Conservation (phyloP, 2,888 invertebrate genomes). For the Lordiphosa fenestrarum region DNA sequence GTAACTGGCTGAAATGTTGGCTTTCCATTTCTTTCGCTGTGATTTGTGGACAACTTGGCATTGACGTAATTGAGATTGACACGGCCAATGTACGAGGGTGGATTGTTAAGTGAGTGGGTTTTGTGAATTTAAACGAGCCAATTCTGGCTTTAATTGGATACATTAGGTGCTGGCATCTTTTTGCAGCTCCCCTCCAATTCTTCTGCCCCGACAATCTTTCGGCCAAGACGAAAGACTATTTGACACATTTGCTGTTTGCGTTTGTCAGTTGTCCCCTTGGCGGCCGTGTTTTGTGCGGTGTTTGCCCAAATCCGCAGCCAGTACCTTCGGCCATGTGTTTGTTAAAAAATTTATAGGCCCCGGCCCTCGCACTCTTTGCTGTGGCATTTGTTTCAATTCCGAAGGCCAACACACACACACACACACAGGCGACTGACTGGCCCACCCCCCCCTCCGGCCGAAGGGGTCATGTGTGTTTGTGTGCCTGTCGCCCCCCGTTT, state of each 20-base stretch:
- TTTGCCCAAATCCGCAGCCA: conserved; percentile 33
- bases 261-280: conserved; percentile 62
- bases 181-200: no score
- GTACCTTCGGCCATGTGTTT: conserved; percentile 59
- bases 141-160: no score
- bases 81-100: conserved; percentile 21
- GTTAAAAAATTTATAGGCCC: conserved; percentile 72
- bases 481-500: conserved; percentile 53
- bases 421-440: no score
- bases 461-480: conserved; percentile 9
- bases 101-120: neutral
- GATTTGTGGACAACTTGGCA: conserved; percentile 22
- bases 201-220: no score
- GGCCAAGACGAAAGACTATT: neutral
- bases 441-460: neutral
- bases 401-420: conserved; percentile 16
- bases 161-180: no score
- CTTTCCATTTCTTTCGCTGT: conserved; percentile 3
- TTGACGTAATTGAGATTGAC: conserved; percentile 59
- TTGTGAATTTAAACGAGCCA: no score
- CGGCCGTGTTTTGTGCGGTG: conserved; percentile 27
- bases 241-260: conserved; percentile 42
- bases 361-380: conserved; percentile 44
- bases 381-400: conserved; percentile 71
- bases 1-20: neutral